Conservation (phyloP, 2,888 invertebrate species). For the Tridacna crocea region DNA sequence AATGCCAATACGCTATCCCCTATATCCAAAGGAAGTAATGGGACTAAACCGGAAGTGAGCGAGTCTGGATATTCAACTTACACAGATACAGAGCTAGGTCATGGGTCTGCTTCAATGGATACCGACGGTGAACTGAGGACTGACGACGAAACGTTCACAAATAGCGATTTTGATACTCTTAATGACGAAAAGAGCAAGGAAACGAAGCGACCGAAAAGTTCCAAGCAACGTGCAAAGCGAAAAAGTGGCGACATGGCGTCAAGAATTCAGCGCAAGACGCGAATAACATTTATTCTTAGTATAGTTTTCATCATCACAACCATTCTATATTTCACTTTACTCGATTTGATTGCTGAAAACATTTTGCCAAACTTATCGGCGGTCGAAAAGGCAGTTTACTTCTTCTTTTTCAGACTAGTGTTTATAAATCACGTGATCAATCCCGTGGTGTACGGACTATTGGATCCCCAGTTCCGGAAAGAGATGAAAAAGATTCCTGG, state of each 20-base stretch:
- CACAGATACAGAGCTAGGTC: background rate
- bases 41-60: conserved; percentile 20
- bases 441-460: conserved; percentile 49
- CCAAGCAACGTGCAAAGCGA: background rate
- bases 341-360: conserved; percentile 44
- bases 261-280: conserved; percentile 41
- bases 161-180: conserved; percentile 13
- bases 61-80: conserved; percentile 27
- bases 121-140: conserved; percentile 12
- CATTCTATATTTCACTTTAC: conserved; percentile 45
- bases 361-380: conserved; percentile 32
- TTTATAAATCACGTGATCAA: conserved; percentile 60
- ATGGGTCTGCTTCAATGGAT: background rate
- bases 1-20: conserved; percentile 11
- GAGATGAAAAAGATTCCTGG: conserved; percentile 22
- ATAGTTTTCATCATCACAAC: conserved; percentile 49
- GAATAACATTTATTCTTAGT: conserved; percentile 50
- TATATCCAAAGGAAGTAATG: background rate
- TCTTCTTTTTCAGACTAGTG: conserved; percentile 57
- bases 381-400: conserved; percentile 37
- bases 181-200: background rate
- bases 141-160: conserved; percentile 1
- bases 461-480: conserved; percentile 53
- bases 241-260: background rate
- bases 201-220: background rate